Evolutionary conservation across 2,113 vertebrate genomes (phyloP).

Genomic region (Rafetus swinhoei): DNA sequence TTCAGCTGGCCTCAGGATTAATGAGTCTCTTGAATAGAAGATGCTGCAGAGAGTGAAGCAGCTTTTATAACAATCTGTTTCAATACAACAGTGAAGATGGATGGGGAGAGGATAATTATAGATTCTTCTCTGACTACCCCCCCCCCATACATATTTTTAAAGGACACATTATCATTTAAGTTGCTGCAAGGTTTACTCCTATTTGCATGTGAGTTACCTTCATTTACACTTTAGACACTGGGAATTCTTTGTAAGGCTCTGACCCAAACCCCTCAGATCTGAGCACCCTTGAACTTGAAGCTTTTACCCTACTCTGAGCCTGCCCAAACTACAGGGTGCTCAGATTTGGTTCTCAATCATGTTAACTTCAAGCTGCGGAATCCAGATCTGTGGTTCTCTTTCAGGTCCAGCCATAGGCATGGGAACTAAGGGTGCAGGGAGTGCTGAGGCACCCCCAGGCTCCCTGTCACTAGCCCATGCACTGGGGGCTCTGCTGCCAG

Average conservation of each 20-base stretch:
- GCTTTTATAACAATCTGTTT: conserved; percentile 9
- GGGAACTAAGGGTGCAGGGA: too few species aligned
- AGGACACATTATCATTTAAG: not conserved
- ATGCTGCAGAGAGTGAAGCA: not conserved
- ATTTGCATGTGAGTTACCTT: not conserved
- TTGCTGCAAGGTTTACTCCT: not conserved
- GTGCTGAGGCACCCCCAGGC: too few species aligned
- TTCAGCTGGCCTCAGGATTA: conserved; percentile 39
- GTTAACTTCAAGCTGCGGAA: not conserved
- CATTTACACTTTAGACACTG: not conserved
- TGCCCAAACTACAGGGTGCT: not conserved
- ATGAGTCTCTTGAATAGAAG: conserved; percentile 36
- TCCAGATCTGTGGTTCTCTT: not conserved
- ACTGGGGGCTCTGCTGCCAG: too few species aligned
- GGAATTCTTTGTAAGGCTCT: not conserved
- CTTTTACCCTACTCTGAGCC: not conserved
- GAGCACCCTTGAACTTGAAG: not conserved
- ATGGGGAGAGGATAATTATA: not conserved
- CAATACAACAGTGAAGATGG: not conserved
- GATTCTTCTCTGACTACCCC: not conserved
- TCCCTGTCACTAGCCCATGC: too few species aligned
- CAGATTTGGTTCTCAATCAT: not conserved
- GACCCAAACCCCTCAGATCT: not conserved
- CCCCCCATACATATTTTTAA: not conserved
- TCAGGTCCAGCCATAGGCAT: too few species aligned